These are phyloP conservation scores for Apostichopus japonicus DNA, from an alignment of 35 echinoderm and acorn worm species.

Conservation along the genomic window DNA sequence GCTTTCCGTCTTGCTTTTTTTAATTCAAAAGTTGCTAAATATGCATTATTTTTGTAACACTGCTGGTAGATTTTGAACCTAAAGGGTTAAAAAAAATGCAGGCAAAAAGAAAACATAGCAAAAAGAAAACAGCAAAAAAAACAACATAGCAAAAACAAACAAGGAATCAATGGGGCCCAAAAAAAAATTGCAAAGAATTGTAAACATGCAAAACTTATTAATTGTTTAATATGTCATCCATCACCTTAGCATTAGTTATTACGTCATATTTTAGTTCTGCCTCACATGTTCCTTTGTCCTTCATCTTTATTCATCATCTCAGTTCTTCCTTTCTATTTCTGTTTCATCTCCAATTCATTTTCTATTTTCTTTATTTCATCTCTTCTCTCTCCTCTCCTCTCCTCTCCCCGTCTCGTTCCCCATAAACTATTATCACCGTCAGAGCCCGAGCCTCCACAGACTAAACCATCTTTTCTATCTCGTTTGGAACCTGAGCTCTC, in stretches of 20 bases:
- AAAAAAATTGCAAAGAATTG: neutral
- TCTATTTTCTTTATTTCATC: conserved; percentile 11
- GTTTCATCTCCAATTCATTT: neutral
- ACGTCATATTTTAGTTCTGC: neutral
- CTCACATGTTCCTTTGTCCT: neutral
- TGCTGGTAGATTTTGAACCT: no score
- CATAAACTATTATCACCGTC: neutral
- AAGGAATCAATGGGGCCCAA: neutral
- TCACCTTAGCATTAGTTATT: neutral
- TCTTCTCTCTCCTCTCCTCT: neutral
- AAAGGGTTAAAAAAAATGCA: neutral
- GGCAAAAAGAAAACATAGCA: neutral
- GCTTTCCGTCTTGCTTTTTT: no score
- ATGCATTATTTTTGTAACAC: no score
- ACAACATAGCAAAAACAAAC: neutral
- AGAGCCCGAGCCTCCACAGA: conserved; percentile 38
- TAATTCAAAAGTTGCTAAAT: no score
- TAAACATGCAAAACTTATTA: neutral
- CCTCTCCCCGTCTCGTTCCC: neutral
- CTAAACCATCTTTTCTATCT: conserved; percentile 24
- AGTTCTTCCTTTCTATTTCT: neutral
- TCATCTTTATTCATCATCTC: neutral
- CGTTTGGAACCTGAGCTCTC: conserved; percentile 23
- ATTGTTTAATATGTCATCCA: no score
- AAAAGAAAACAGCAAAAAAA: neutral